Evolutionary conservation across 2,888 invertebrate species (phyloP), one percentile per base, ranked within the genome.

Genomic region (Coenonympha glycerion): DNA sequence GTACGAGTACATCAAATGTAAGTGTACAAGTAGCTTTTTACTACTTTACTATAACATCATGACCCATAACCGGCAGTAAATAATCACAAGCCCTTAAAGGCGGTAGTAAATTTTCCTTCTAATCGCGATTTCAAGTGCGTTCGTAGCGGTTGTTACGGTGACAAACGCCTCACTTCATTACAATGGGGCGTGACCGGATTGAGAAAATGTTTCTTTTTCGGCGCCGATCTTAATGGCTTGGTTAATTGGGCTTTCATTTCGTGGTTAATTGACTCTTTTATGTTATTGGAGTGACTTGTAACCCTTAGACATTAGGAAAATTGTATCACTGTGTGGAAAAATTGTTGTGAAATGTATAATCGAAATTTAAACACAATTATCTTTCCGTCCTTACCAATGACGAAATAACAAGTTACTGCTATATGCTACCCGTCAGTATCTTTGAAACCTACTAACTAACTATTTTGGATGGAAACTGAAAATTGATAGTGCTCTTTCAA

Each of bases 91-190:
- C 24, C 24, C 24, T 31, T n/a, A 22, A 46, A 11, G n/a, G 68
- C 69, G n/a, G 68, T 69, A 68, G 70, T 84, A 82, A 81, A 83
- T 82, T 76, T 71, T 59, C 68, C 68, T 74, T 77, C 75, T 81
- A 51, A 80, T 82, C 80, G 73, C 71, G 76, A 80, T 80, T 76
- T 74, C 73, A 68, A 79, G 77, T 75, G 73, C 73, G 73, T 75
- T 73, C 75, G 71, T 62, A 57, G 62, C 69, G 69, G 67, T 70
- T 70, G 73, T 77, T 74, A 75, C 76, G 48, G 78, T 80, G 82
- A 83, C 82, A 82, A 79, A 79, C 70, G 73, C 68, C 73, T 74
- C 77, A 77, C 76, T 83, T 81, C 76, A 81, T 82, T 83, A 80
- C 64, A 65, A 63, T 60, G 61, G 67, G 59, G 61, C 82, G 81